Base-by-base conservation (phyloP, 2,888 invertebrate species). In the Melinaea marsaeus region DNA sequence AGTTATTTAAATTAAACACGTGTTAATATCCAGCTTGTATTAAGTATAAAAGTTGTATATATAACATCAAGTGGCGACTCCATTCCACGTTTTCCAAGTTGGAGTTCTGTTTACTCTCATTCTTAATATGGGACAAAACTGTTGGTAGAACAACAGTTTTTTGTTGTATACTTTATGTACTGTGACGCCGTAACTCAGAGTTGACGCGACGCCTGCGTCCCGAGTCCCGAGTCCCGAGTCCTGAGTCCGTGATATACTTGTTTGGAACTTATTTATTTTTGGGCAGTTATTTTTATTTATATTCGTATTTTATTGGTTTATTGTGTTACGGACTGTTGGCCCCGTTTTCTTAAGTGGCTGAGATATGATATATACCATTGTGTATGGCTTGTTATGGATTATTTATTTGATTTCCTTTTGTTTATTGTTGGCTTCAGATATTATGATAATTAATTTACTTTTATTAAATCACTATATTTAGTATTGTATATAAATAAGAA, bases 61-160 rank as follows among this genome's bases (percentile, higher is more conserved):
- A 22, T 22, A 22, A 22, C 22, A 22, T 9, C 3, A 42, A 42
- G 11, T 7, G 11, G 42, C 67, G 42, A 60, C 55, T 69, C 59
- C 65, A 66, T 59, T 57, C 64, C 57, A 60, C 72, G 60, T 71
- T 81, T 84, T 83, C 86, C 83, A 79, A 86, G 86, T 86, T 85
- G 87, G 83, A 86, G 86, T 88, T 89, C 86, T 88, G 88, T 88
- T 88, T 88, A 86, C 83, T 86, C 87, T 87, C 88, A 86, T 88
- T 89, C 88, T 88, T 89, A 90, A 90, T 90, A 90, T 90, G 90
- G 88, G 86, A 83, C 88, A 89, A 88, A 89, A 90, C 88, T 88
- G 90, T 89, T 90, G 88, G 86, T 86, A 85, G 85, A 88, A 88
- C 89, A 90, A 89, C 88, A 89, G 89, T 90, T 90, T 89, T 51